A percentile compares a stretch with the other conserved stretches of the same genome.
Evolutionary conservation across 1,140 invertebrate genomes (phyloP).

Genomic region (Leptinotarsa texana): DNA sequence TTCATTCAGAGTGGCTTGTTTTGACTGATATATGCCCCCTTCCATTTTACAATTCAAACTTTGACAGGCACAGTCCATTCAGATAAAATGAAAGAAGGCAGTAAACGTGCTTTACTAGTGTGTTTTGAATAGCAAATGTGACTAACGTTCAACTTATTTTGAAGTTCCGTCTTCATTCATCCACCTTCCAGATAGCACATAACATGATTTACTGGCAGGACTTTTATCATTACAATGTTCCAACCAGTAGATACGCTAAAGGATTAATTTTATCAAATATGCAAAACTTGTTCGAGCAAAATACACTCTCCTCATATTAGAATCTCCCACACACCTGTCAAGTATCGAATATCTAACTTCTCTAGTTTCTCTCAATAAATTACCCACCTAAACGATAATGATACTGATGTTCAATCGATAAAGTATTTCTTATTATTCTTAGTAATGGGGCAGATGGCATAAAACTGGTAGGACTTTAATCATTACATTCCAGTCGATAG

Average conservation of each 20-base stretch:
- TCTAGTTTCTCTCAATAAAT: neutral
- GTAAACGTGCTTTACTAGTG: too few species aligned
- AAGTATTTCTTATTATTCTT: neutral
- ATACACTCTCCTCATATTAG: neutral
- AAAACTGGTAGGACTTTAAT: neutral
- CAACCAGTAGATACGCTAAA: too few species aligned
- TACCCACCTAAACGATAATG: neutral
- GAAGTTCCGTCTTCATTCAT: too few species aligned
- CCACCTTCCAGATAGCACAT: neutral
- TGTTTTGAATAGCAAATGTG: too few species aligned
- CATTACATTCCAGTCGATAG: neutral
- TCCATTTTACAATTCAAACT: too few species aligned
- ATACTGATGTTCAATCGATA: neutral
- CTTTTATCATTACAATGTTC: neutral
- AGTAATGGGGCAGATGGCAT: neutral
- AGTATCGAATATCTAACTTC: conserved; percentile 2
- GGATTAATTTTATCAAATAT: neutral
- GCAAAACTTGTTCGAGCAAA: neutral
- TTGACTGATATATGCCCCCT: too few species aligned
- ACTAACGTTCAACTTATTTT: too few species aligned
- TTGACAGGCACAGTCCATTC: too few species aligned
- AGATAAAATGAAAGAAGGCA: too few species aligned
- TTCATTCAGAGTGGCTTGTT: too few species aligned
- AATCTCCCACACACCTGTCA: neutral
- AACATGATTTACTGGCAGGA: neutral